Percentiles rank a stretch among this genome's conserved stretches.
Conservation (phyloP, 2,113 vertebrate genomes). For the Diphyllodes magnificus region DNA sequence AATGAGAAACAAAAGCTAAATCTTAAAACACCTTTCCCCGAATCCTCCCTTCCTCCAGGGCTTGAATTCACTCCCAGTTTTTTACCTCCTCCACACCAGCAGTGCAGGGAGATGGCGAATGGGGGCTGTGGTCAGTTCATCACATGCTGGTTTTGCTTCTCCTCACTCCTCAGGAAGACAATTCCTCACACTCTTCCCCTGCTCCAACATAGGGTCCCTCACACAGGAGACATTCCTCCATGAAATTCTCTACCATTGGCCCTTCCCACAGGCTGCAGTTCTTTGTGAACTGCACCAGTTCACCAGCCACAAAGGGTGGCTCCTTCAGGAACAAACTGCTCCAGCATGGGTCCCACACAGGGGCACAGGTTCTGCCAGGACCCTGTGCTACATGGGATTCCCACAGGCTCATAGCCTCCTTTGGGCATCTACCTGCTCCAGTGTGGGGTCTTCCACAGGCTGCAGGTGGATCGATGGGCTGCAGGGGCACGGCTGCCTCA, state of each 20-base stretch:
- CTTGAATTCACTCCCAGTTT: not conserved
- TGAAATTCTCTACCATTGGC: not conserved
- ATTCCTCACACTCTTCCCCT: not conserved
- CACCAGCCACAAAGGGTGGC: too few relatives aligned
- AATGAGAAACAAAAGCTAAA: not conserved
- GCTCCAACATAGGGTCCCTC: not conserved
- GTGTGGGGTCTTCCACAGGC: not conserved
- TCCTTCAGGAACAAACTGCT: not conserved
- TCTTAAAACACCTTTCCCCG: not conserved
- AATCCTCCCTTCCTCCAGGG: not conserved
- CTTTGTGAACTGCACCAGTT: not conserved
- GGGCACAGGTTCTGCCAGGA: not conserved
- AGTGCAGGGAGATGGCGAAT: not conserved
- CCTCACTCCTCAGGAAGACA: not conserved
- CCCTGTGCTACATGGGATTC: not conserved
- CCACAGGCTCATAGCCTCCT: not conserved
- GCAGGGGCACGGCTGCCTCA: not conserved
- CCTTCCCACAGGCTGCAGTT: not conserved
- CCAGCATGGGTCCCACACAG: not conserved
- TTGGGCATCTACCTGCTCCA: not conserved
- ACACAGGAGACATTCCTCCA: not conserved
- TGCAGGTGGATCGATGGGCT: not conserved
- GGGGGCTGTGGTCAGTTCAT: not conserved
- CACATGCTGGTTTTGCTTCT: not conserved
- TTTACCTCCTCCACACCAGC: not conserved